A percentile compares a stretch with the other conserved stretches of the same genome.
These are phyloP conservation scores for Julus scandinavius DNA, from an alignment of 2,888 invertebrate species.

Conservation along the genomic window DNA sequence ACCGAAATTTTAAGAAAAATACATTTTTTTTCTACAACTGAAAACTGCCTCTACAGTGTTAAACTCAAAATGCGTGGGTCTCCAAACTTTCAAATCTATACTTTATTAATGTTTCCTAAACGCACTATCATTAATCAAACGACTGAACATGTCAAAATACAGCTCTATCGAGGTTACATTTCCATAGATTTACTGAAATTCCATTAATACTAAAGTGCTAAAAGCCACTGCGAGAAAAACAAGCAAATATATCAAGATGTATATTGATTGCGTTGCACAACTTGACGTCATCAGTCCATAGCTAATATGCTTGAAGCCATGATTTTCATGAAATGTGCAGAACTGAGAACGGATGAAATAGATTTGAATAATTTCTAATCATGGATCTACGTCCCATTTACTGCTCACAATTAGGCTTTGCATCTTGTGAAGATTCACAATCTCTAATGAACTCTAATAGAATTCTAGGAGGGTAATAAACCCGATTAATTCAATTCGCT, in stretches of 20 bases:
- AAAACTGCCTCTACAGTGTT: background rate
- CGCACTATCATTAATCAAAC: background rate
- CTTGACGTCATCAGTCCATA: background rate
- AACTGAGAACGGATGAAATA: background rate
- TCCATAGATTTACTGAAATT: background rate
- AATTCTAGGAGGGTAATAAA: background rate
- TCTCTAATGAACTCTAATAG: background rate
- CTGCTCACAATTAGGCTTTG: no score
- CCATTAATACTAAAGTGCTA: constrained; percentile 4
- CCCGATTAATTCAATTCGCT: background rate
- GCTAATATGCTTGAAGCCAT: background rate
- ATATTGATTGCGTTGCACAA: background rate
- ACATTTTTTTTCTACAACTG: background rate
- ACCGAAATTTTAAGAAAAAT: background rate
- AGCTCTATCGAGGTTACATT: background rate
- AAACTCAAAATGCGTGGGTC: no score
- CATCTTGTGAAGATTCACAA: no score
- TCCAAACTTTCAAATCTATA: background rate
- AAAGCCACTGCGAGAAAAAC: background rate
- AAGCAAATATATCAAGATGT: background rate
- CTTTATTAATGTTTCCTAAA: background rate
- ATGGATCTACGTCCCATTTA: no score
- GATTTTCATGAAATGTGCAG: background rate
- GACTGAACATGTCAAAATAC: background rate
- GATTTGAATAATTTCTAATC: background rate